Evolutionary conservation across 2,113 vertebrate species (phyloP).

Genomic region (Noctilio leporinus): DNA sequence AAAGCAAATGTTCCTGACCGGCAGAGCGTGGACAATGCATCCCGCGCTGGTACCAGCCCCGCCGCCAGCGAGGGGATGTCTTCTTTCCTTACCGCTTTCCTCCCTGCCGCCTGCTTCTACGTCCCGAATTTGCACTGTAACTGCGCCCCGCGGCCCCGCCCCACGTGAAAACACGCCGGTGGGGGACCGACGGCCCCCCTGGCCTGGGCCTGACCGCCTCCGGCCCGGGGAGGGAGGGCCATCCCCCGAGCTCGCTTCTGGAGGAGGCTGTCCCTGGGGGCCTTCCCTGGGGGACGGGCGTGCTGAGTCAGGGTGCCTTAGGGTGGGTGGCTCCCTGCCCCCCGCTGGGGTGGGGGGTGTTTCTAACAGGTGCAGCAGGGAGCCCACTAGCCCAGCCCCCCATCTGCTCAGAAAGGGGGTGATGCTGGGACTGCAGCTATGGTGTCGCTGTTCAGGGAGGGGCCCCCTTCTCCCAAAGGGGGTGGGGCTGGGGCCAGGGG

Average conservation of each 20-base stretch:
- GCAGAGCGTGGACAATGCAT: slow-evolving; percentile 35
- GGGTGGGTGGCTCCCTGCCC: neutral
- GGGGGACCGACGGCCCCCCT: neutral
- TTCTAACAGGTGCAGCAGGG: neutral
- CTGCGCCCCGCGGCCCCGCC: neutral
- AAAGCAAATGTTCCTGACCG: slow-evolving; percentile 45
- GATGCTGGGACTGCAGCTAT: neutral
- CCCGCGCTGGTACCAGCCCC: neutral
- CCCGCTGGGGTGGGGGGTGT: accelerated
- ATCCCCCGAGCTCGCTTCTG: neutral
- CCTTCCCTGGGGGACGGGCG: neutral
- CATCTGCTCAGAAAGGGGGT: accelerated
- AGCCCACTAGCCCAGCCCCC: neutral
- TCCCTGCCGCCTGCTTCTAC: slow-evolving; percentile 49
- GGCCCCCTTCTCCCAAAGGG: neutral
- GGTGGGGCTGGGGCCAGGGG: neutral
- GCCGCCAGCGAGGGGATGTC: neutral
- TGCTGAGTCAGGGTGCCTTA: accelerated
- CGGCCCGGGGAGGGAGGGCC: neutral
- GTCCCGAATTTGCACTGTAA: slow-evolving; percentile 20
- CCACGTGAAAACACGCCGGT: accelerated
- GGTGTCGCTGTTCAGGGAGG: accelerated
- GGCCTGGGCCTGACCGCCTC: neutral
- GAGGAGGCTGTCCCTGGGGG: neutral
- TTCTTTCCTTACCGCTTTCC: slow-evolving; percentile 9